Evolutionary conservation across 2,888 invertebrate genomes (phyloP).

Genomic region (Tenthredo mesomela): DNA sequence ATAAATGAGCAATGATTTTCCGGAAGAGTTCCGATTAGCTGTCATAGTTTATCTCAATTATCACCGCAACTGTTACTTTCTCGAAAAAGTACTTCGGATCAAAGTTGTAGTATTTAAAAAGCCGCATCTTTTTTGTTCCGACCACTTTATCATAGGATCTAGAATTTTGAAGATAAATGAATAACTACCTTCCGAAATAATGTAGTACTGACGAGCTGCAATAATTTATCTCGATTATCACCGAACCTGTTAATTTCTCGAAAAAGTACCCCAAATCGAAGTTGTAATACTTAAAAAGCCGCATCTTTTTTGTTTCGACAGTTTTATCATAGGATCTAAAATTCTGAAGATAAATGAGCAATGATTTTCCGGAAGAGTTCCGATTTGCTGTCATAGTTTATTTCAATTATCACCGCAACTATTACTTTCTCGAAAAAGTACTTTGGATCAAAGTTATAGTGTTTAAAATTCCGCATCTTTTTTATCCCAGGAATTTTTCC

Average conservation of each 20-base stretch:
- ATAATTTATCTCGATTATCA: not conserved
- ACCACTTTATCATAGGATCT: not conserved
- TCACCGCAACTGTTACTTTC: not conserved
- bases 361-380: not conserved
- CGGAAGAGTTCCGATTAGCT: not conserved
- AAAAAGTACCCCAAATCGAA: not conserved
- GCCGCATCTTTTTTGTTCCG: not conserved
- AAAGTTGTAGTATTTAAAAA: not conserved
- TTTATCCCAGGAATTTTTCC: not conserved
- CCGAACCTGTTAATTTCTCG: not conserved
- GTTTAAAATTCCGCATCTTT: not conserved
- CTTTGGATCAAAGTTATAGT: not conserved
- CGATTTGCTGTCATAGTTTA: not conserved
- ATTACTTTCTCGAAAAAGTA: not conserved
- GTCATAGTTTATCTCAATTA: not conserved
- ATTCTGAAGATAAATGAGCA: not conserved
- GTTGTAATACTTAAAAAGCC: not conserved
- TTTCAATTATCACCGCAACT: not conserved
- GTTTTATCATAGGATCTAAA: not conserved
- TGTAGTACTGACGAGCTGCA: not conserved
- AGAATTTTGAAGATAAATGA: not conserved
- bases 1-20: not conserved
- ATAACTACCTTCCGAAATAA: not conserved
- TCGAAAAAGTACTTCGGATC: not conserved
- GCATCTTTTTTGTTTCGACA: not conserved